Evolutionary conservation across 2,113 vertebrate genomes (phyloP), one percentile per base, ranked within the genome.

Genomic region (Ameiurus melas): DNA sequence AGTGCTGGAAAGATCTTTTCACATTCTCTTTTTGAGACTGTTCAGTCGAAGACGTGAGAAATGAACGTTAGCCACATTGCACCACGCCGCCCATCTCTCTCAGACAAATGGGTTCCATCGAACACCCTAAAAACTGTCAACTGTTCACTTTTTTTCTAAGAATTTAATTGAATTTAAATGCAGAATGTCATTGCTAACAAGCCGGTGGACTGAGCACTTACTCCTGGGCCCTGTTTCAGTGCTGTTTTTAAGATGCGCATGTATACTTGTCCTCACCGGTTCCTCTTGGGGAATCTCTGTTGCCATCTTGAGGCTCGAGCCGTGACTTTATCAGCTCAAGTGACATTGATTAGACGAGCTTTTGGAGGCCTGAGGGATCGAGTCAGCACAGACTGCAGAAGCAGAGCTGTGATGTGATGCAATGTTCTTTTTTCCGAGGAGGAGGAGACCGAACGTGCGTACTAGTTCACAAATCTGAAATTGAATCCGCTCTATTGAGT

Each of bases 301-400:
- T 83, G 33, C 36, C 57, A 83, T 83, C 80, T 62, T 22, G 20
- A 60, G 80, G 19, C 57, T 82, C 20, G 4, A 1, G 25, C 12
- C 22, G 14, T 43, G 36, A 62, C 80, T 83, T 83, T 27, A 83
- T 62, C 80, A 14, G 80, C 80, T 27, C 80, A 14, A 62, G 57
- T 33, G 80, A 83, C 57, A 39, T 83, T 83, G 62, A 62, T 83
- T 83, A 39, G 80, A 62, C 39, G 57, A 83, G 80, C 57, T 62
- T 27, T 16, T 36, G 79, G 55, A 27, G 57, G 22, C 57, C 80
- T 3, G 55, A 62, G 80, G 80, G 57, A 82, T 39, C 55, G 30
- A 60, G 33, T 62, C 79, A 39, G 80, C 57, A 60, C 30, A 3
- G 57, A 43, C 43, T 43, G 36, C 79, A 81, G 8, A 25, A 62